phyloP scores from a whole-genome alignment of 2,797 vertebrate species.

The Anisognathus igniventris region DNA sequence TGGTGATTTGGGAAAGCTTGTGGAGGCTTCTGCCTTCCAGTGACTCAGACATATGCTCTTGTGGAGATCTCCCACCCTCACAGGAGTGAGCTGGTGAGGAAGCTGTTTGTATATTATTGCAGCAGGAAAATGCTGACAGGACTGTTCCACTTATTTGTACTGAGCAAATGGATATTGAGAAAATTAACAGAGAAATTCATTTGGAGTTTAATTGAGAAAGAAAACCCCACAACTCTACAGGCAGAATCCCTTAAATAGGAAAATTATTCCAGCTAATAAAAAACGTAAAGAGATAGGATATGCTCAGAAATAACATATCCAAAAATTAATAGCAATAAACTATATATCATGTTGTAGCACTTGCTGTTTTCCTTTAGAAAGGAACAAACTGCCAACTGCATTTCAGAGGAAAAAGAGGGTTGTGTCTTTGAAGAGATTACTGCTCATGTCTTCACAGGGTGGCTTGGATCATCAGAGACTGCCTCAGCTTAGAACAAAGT shows the following conservation, averaged over 20 bases:
- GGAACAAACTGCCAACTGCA: not conserved
- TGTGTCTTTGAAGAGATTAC: conserved; percentile 31
- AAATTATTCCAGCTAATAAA: conserved; percentile 33
- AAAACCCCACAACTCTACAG: not conserved
- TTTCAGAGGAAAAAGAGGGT: conserved; percentile 4
- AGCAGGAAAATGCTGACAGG: not conserved
- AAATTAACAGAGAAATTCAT: conserved; percentile 29
- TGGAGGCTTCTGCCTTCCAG: not conserved
- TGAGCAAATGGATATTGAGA: not conserved
- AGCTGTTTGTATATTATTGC: not conserved
- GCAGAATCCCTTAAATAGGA: conserved; percentile 21
- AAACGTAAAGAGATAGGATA: conserved; percentile 33
- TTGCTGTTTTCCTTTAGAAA: conserved; percentile 46
- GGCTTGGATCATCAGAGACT: conserved; percentile 21
- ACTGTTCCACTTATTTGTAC: not conserved
- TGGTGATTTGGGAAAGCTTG: not conserved
- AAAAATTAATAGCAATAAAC: conserved; percentile 25
- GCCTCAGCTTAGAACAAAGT: conserved; percentile 5
- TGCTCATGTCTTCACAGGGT: conserved; percentile 10
- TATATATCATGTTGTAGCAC: conserved; percentile 16
- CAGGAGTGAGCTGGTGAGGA: not conserved
- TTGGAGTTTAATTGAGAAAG: conserved; percentile 17
- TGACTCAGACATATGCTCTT: not conserved
- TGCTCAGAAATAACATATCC: not conserved
- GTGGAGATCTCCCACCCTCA: not conserved